Evolutionary conservation across 1,140 invertebrate species (phyloP).

Genomic region (Chironomus tepperi): DNA sequence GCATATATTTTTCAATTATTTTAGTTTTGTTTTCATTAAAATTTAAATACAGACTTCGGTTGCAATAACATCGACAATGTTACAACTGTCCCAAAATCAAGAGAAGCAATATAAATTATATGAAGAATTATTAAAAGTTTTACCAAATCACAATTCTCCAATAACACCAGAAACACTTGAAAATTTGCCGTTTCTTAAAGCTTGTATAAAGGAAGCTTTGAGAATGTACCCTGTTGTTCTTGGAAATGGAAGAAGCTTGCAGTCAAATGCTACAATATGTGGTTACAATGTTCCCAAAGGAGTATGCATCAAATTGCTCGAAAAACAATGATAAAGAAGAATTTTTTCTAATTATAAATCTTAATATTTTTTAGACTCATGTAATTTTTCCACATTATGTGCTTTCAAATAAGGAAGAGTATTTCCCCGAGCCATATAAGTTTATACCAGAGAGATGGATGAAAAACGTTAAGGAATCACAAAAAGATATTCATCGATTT

Average conservation of each 20-base stretch:
- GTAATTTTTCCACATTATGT: constrained; percentile 72
- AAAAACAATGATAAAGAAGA: not conserved
- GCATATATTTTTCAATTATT: not conserved
- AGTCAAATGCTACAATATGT: constrained; percentile 65
- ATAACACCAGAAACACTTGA: constrained; percentile 58
- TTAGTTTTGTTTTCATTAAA: not conserved
- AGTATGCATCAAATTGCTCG: constrained; percentile 47
- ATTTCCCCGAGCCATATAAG: constrained; percentile 54
- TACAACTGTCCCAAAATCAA: constrained; percentile 65
- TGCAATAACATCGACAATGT: constrained; percentile 65
- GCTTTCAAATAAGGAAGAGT: constrained; percentile 64
- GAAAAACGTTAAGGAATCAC: constrained; percentile 36
- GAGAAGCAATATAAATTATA: constrained; percentile 64
- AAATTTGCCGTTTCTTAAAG: constrained; percentile 68
- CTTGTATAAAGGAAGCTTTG: constrained; percentile 82
- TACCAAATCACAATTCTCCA: constrained; percentile 45
- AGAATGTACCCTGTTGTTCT: constrained; percentile 81
- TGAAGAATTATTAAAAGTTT: constrained; percentile 55
- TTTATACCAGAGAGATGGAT: constrained; percentile 75
- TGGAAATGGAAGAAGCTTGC: constrained; percentile 72
- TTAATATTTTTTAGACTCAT: constrained; percentile 54
- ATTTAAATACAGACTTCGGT: constrained; percentile 58
- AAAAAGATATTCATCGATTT: constrained; percentile 54
- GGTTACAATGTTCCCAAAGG: constrained; percentile 82
- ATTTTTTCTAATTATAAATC: not conserved